A percentile compares a stretch with the other conserved stretches of the same genome.
These are phyloP conservation scores for Anseranas semipalmata DNA, from an alignment of 2,113 vertebrate species.

Conservation along the genomic window DNA sequence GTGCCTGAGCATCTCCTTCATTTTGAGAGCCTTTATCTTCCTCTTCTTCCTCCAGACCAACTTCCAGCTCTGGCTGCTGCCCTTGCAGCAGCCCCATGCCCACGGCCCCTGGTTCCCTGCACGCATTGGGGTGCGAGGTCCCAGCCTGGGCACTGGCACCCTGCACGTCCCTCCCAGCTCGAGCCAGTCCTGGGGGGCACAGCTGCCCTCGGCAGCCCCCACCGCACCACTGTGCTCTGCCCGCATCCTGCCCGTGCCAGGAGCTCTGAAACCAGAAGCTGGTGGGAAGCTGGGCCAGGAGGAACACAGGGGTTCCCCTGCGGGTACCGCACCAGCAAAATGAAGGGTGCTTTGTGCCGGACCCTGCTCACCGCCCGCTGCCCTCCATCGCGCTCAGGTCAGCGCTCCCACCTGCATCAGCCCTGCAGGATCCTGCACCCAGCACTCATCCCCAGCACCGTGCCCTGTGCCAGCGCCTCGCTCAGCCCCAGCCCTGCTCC, in stretches of 20 bases:
- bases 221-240: neutral
- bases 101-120: neutral
- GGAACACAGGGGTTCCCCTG: neutral
- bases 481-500: neutral
- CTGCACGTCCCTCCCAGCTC: neutral
- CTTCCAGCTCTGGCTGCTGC: neutral
- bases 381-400: neutral
- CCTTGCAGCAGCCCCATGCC: neutral
- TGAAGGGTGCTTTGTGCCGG: neutral
- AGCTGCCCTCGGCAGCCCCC: neutral
- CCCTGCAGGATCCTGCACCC: neutral
- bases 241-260: fast-evolving
- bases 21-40: neutral
- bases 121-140: too few species aligned
- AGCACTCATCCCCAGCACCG: fast-evolving
- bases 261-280: neutral
- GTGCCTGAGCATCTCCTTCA: neutral
- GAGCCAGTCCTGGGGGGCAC: neutral
- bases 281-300: neutral
- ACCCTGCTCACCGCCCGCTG: fast-evolving
- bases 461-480: fast-evolving
- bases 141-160: fast-evolving
- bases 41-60: neutral
- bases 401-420: fast-evolving
- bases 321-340: neutral